phyloP scores from a whole-genome alignment of 2,113 vertebrate genomes.

The Colossoma macropomum region DNA sequence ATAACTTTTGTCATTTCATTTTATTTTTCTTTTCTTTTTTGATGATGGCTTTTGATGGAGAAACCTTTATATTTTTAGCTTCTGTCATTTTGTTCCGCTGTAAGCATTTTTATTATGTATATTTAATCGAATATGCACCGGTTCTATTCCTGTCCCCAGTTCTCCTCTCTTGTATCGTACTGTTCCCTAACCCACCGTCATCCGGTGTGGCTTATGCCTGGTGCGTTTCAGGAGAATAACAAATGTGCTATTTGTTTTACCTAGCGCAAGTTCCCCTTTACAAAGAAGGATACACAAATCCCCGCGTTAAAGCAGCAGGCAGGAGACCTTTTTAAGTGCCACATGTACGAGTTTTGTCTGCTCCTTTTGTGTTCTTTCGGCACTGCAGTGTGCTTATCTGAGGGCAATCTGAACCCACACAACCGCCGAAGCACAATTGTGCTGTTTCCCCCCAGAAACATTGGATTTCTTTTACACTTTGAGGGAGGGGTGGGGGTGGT shows the following conservation, averaged over 20 bases:
- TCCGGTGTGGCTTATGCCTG: constrained; percentile 11
- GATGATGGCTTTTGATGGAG: no score
- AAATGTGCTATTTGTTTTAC: constrained; percentile 52
- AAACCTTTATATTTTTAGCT: background rate
- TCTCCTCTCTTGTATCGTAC: background rate
- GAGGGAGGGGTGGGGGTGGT: constrained; percentile 63
- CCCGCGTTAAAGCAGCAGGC: constrained; percentile 25
- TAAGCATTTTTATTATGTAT: background rate
- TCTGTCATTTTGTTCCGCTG: constrained; percentile 3
- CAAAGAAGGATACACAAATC: constrained; percentile 5
- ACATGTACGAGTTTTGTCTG: constrained; percentile 63
- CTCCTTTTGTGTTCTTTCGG: constrained; percentile 73
- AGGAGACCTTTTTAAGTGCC: constrained; percentile 53
- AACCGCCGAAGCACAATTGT: constrained; percentile 69
- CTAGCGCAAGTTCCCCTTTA: constrained; percentile 21
- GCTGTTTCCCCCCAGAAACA: constrained; percentile 73
- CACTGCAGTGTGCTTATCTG: constrained; percentile 73
- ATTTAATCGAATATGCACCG: background rate
- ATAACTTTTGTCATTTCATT: no score
- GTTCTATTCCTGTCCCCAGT: background rate
- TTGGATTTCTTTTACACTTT: constrained; percentile 63
- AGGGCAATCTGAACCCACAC: constrained; percentile 74
- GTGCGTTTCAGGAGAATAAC: constrained; percentile 16
- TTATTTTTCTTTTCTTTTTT: no score
- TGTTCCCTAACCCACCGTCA: background rate